phyloP scores from a whole-genome alignment of 1,140 invertebrate species.

The Lasioglossum baleicum region DNA sequence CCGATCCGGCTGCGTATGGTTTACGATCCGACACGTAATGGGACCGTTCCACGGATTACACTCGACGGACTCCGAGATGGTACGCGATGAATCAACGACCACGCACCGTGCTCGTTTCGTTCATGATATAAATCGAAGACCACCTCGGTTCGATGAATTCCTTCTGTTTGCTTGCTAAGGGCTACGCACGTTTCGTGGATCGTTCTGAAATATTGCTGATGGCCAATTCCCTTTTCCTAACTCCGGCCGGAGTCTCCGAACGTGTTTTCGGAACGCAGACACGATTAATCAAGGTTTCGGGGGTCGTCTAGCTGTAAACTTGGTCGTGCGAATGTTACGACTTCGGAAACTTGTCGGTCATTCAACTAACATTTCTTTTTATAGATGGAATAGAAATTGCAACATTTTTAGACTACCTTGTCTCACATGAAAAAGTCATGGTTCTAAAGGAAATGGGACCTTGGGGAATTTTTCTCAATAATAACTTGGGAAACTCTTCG shows the following conservation, averaged over 20 bases:
- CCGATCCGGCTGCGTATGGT: slow-evolving; percentile 25
- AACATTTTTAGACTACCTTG: too few relatives aligned
- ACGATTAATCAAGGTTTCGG: background rate
- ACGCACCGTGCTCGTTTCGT: background rate
- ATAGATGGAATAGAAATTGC: too few relatives aligned
- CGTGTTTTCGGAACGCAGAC: background rate
- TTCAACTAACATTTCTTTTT: too few relatives aligned
- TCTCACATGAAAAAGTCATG: too few relatives aligned
- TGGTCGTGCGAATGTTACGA: too few relatives aligned
- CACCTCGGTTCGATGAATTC: background rate
- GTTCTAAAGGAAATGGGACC: too few relatives aligned
- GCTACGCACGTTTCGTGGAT: background rate
- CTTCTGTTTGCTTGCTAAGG: background rate
- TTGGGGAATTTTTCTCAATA: too few relatives aligned
- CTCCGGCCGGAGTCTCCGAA: background rate
- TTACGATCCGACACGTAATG: slow-evolving; percentile 44
- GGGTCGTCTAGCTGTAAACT: background rate
- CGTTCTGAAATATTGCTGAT: background rate
- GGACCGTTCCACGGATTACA: slow-evolving; percentile 9
- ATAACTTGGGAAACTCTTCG: too few relatives aligned
- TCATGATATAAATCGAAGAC: slow-evolving; percentile 20
- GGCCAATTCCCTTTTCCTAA: background rate
- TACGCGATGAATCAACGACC: slow-evolving; percentile 18
- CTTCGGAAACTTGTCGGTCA: too few relatives aligned
- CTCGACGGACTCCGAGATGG: background rate